Evolutionary conservation across 2,113 vertebrate species (phyloP), one percentile per base, ranked within the genome.

Genomic region (Crocuta crocuta): DNA sequence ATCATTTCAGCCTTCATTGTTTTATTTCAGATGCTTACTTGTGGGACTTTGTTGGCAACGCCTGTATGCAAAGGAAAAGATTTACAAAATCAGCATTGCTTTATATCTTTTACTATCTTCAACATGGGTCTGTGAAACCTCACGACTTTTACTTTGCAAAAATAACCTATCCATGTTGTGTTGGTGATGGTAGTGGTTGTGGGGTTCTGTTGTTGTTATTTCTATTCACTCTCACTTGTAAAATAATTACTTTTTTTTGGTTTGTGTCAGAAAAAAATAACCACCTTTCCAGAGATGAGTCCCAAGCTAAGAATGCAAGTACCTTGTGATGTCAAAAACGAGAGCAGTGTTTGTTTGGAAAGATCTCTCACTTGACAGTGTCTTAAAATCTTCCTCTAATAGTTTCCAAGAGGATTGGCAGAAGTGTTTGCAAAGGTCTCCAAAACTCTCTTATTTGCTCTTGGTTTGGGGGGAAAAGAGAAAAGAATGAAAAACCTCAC

Each of bases 341-440:
- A 95, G 24, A 94, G 24, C 12, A 86, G 12, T 85, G 33, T 97
- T 95, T 93, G 48, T 84, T 94, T 96, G 39, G 79, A 65, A 88
- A 89, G 28, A 78, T 91, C 33, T 84, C 33, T 26, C 63, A 73
- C 39, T 68, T 89, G 53, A 92, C 61, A 95, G 1, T 68, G 31
- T 79, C 58, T 90, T 95, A 90, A 96, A 96, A 71, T 53, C 65
- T 65, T 68, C 70, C 10, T 80, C 26, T 71, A 84, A 92, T 1
- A 84, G 65, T 83, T 95, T 55, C 79, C 73, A 70, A 55, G 81
- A 95, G 65, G 31, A 88, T 58, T 91, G 17, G 68, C 2, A 71
- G 71, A 89, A 94, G 65, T 82, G 26, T 63, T 97, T 85, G 95
- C 95, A 92, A 93, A 97, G n/a, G 31, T 80, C 53, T 83, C 31